These are phyloP conservation scores for Thermophis baileyi DNA, from an alignment of 2,113 vertebrate species.

Conservation along the genomic window DNA sequence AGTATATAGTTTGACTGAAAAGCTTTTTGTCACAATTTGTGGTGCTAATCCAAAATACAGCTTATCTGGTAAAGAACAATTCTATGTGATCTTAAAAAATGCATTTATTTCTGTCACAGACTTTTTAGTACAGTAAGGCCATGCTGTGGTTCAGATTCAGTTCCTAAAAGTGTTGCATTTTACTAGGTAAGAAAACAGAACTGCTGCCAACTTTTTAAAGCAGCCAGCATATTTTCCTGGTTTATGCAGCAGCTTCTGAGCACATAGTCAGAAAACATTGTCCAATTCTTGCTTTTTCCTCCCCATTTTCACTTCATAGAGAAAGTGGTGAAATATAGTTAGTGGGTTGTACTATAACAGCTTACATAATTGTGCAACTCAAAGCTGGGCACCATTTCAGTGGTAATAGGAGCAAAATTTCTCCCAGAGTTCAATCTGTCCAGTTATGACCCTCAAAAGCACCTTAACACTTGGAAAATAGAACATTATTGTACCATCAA, in stretches of 20 bases:
- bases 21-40: background rate
- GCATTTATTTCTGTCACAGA: background rate
- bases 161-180: background rate
- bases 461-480: background rate
- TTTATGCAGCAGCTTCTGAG: background rate
- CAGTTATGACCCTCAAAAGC: background rate
- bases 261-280: background rate
- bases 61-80: background rate
- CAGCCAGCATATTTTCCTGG: background rate
- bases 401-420: background rate
- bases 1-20: background rate
- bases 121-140: background rate
- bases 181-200: background rate
- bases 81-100: background rate
- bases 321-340: background rate
- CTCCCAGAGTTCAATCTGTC: background rate
- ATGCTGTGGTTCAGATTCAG: background rate
- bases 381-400: background rate
- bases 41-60: background rate
- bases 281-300: background rate
- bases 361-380: background rate
- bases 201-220: background rate
- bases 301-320: background rate
- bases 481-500: background rate
- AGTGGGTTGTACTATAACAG: background rate